Percentiles rank a stretch among this genome's conserved stretches.
Conservation (phyloP, 2,113 vertebrate species). For the Saccopteryx bilineata region DNA sequence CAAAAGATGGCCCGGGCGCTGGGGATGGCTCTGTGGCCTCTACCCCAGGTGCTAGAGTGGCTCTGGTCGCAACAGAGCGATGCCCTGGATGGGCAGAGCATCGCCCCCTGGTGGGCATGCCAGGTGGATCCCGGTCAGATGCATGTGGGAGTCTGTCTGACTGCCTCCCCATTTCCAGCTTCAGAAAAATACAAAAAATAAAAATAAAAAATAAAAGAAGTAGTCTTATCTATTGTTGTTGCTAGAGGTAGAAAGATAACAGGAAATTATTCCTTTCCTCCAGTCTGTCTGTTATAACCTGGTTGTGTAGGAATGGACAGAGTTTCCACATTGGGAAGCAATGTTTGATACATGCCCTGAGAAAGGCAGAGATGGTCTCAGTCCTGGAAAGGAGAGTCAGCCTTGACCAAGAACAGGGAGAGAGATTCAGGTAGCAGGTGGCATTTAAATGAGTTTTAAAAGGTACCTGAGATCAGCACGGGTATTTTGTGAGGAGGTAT, state of each 20-base stretch:
- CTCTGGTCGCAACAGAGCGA: too few species aligned
- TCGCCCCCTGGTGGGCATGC: too few species aligned
- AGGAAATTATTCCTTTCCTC: background rate
- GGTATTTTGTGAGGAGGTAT: background rate
- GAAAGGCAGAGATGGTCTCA: background rate
- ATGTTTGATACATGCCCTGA: background rate
- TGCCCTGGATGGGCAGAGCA: too few species aligned
- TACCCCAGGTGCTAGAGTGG: too few species aligned
- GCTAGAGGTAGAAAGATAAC: background rate
- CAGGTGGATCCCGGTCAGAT: too few species aligned
- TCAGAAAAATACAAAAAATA: too few species aligned
- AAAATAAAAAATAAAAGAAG: background rate
- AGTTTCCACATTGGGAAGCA: background rate
- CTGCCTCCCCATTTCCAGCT: too few species aligned
- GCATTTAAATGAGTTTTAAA: constrained; percentile 22
- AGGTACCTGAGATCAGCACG: background rate
- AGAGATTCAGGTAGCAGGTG: background rate
- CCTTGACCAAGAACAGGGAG: background rate
- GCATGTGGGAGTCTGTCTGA: too few species aligned
- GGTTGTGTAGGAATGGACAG: background rate
- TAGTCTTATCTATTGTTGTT: background rate
- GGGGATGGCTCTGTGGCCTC: too few species aligned
- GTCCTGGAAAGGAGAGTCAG: background rate
- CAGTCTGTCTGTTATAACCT: background rate
- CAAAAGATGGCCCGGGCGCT: too few species aligned